Evolutionary conservation across 1,140 invertebrate genomes (phyloP).

Genomic region (Drosophila ironensis): DNA sequence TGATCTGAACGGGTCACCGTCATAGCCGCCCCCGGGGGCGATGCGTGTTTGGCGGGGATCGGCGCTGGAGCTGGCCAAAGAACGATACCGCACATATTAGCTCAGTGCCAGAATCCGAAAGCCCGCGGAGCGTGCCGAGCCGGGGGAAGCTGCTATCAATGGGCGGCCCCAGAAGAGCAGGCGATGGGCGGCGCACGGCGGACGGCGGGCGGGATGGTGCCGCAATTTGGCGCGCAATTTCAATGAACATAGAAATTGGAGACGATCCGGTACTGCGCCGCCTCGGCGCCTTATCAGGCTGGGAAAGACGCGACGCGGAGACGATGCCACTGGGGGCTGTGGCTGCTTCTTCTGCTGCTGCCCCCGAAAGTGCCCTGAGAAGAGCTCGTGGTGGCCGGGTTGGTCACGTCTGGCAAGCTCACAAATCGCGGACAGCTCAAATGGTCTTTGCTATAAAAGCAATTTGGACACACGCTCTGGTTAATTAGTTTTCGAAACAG

Average conservation of each 20-base stretch:
- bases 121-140: constrained; percentile 60
- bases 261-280: constrained; percentile 26
- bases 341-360: no score
- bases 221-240: constrained; percentile 64
- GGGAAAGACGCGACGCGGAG: background rate
- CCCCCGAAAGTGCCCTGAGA: constrained; percentile 44
- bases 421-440: constrained; percentile 67
- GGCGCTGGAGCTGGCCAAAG: constrained; percentile 14
- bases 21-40: constrained; percentile 7
- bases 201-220: constrained; percentile 1
- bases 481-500: constrained; percentile 68
- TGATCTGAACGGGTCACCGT: constrained; percentile 35
- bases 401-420: constrained; percentile 71
- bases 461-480: constrained; percentile 72
- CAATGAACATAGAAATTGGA: constrained; percentile 62
- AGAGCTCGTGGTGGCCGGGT: constrained; percentile 21
- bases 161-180: constrained; percentile 24
- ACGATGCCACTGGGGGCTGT: constrained; percentile 17
- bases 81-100: constrained; percentile 63
- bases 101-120: constrained; percentile 26
- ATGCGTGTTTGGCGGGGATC: constrained; percentile 17
- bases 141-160: constrained; percentile 64
- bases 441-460: constrained; percentile 74
- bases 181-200: constrained; percentile 10
- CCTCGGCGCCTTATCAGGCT: constrained; percentile 41